Evolutionary conservation across 2,888 invertebrate species (phyloP).

Genomic region (Drosophila helvetica): DNA sequence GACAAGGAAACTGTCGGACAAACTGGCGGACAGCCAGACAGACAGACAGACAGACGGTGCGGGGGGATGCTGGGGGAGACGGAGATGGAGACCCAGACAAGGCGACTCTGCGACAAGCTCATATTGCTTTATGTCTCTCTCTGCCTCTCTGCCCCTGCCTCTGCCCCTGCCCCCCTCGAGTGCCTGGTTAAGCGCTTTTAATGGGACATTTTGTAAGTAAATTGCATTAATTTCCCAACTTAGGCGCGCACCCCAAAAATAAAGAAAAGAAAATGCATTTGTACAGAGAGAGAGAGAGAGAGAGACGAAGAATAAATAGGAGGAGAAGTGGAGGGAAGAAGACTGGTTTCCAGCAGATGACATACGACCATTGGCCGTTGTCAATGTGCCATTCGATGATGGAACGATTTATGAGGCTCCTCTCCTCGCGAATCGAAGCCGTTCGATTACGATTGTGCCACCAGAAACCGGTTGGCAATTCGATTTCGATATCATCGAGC

Average conservation of each 20-base stretch:
- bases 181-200: constrained; percentile 64
- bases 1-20: constrained; percentile 20
- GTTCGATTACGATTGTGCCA: constrained; percentile 41
- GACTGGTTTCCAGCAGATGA: constrained; percentile 30
- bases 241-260: constrained; percentile 29
- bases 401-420: constrained; percentile 73
- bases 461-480: constrained; percentile 39
- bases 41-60: constrained; percentile 1
- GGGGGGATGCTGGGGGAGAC: neutral
- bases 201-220: constrained; percentile 75
- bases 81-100: constrained; percentile 48
- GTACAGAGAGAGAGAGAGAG: neutral
- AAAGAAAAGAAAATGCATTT: neutral
- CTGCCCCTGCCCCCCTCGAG: neutral
- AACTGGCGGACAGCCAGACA: constrained; percentile 7
- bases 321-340: neutral
- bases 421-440: neutral
- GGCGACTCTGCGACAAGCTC: constrained; percentile 70
- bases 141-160: neutral
- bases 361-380: constrained; percentile 57
- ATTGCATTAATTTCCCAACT: constrained; percentile 74
- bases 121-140: constrained; percentile 59
- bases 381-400: constrained; percentile 74
- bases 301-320: neutral
- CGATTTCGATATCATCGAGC: constrained; percentile 30